Percentiles rank a stretch among this genome's conserved stretches.
Conservation (phyloP, 2,888 invertebrate species). For the Helleia helle region DNA sequence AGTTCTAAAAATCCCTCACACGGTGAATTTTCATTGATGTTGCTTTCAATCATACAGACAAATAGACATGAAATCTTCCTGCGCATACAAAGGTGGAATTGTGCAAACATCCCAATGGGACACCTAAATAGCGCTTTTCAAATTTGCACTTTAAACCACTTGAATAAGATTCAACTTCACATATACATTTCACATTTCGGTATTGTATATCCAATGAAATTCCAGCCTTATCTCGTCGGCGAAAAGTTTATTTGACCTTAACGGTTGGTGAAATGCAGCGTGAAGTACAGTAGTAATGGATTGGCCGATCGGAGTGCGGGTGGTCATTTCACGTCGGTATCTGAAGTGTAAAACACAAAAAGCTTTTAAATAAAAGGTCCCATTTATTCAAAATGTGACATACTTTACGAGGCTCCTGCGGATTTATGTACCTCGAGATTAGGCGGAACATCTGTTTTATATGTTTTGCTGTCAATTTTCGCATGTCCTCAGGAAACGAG, state of each 20-base stretch:
- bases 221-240: too few species aligned
- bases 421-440: slow-evolving; percentile 12
- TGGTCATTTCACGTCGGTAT: slow-evolving; percentile 24
- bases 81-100: neutral
- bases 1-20: neutral
- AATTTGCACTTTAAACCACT: slow-evolving; percentile 26
- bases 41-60: slow-evolving; percentile 24
- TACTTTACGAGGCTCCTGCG: slow-evolving; percentile 17
- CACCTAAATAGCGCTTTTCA: slow-evolving; percentile 20
- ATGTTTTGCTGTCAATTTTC: neutral
- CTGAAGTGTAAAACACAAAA: slow-evolving; percentile 21
- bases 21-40: neutral
- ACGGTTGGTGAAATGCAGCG: neutral
- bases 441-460: neutral
- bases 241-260: too few species aligned
- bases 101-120: neutral
- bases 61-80: slow-evolving; percentile 21
- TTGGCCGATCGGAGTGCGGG: slow-evolving; percentile 28
- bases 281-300: slow-evolving; percentile 26
- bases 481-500: too few species aligned
- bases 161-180: slow-evolving; percentile 21
- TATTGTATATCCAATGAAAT: too few species aligned
- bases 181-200: too few species aligned
- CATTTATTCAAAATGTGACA: slow-evolving; percentile 19
- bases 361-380: slow-evolving; percentile 21